Evolutionary conservation across 2,888 invertebrate species (phyloP).

Genomic region (Nezara viridula): DNA sequence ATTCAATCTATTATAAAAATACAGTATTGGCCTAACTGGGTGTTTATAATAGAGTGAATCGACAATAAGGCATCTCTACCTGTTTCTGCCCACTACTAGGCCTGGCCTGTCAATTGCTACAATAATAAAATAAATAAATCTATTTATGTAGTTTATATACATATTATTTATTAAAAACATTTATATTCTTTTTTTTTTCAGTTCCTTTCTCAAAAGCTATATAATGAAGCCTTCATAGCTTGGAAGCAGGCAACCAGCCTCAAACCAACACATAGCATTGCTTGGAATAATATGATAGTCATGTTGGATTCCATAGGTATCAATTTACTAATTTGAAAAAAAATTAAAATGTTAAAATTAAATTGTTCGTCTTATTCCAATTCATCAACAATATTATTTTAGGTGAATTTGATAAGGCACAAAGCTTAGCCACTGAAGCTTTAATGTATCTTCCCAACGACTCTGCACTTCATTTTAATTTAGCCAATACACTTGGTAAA

Average conservation of each 20-base stretch:
- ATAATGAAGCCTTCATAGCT: constrained; percentile 81
- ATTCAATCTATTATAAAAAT: too few relatives aligned
- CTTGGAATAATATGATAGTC: constrained; percentile 94
- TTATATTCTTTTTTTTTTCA: constrained; percentile 69
- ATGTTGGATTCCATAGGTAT: constrained; percentile 70
- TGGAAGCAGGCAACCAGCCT: constrained; percentile 87
- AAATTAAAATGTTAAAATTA: constrained; percentile 46
- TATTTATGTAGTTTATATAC: too few relatives aligned
- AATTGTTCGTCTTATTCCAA: constrained; percentile 50
- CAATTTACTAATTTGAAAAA: constrained; percentile 37
- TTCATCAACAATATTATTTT: constrained; percentile 64
- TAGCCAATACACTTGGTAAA: constrained; percentile 92
- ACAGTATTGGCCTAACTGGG: too few relatives aligned
- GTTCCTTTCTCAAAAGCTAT: constrained; percentile 84
- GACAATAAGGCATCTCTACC: too few relatives aligned
- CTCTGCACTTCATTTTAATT: constrained; percentile 84
- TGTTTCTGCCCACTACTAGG: too few relatives aligned
- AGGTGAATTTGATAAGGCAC: constrained; percentile 79
- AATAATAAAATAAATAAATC: too few relatives aligned
- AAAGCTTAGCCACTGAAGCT: constrained; percentile 79
- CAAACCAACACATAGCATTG: constrained; percentile 83
- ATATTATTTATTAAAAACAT: too few relatives aligned
- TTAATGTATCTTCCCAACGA: constrained; percentile 80
- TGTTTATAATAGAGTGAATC: too few relatives aligned
- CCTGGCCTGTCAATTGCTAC: too few relatives aligned